Conservation (phyloP, 2,797 vertebrate species). For the Ceryle rudis region DNA sequence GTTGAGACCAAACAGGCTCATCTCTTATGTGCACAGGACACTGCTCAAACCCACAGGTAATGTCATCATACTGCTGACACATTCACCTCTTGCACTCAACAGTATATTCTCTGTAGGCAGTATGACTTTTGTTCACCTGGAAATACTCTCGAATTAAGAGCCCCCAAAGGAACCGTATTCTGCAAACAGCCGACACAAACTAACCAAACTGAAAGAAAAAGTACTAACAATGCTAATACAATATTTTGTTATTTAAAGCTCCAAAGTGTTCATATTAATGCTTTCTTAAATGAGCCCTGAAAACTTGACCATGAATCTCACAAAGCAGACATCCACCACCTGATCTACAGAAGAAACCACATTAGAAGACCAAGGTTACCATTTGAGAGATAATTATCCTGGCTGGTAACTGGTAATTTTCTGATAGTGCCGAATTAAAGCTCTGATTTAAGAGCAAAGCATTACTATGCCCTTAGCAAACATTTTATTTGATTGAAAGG, state of each 20-base stretch:
- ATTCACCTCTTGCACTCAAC: rapidly evolving
- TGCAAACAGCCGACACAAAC: neutral
- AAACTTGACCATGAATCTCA: neutral
- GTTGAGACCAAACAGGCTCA: neutral
- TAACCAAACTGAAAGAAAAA: neutral
- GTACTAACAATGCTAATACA: neutral
- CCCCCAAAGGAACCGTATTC: neutral
- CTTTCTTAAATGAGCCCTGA: neutral
- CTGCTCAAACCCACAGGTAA: neutral
- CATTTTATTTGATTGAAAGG: neutral
- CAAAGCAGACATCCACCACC: neutral
- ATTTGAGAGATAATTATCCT: neutral
- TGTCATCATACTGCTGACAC: neutral
- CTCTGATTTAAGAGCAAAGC: neutral
- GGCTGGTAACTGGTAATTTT: neutral
- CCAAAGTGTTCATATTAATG: neutral
- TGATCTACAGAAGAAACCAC: neutral
- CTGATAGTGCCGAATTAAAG: neutral
- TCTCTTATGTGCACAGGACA: neutral
- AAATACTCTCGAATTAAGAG: neutral
- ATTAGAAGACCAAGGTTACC: neutral
- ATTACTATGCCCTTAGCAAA: neutral
- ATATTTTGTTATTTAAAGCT: neutral
- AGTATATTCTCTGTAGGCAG: neutral
- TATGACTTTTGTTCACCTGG: neutral